Conservation (phyloP, 2,113 vertebrate species). For the Tragelaphus buxtoni region DNA sequence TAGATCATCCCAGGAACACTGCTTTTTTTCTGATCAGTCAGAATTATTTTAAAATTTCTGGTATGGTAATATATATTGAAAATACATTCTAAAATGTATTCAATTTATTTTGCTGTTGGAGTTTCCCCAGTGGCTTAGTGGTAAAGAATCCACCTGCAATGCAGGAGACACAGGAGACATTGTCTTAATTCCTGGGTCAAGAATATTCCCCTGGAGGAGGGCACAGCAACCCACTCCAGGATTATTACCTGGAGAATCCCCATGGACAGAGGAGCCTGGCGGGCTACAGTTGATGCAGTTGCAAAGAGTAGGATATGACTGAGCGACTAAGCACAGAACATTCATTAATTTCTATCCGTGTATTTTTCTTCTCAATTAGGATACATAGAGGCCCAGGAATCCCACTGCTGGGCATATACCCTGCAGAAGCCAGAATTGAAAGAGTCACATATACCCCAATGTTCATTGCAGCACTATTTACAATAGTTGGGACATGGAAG, state of each 20-base stretch:
- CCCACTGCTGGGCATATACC: background rate
- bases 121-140: background rate
- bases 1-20: background rate
- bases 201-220: background rate
- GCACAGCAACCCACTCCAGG: background rate
- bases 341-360: background rate
- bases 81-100: background rate
- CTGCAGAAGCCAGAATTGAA: background rate
- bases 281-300: background rate
- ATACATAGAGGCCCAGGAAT: background rate
- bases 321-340: background rate
- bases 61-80: background rate
- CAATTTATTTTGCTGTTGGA: background rate
- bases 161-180: background rate
- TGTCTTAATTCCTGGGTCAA: background rate
- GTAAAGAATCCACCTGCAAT: background rate
- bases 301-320: background rate
- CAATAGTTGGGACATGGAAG: background rate
- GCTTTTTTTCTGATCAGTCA: background rate
- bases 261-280: background rate
- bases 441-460: background rate
- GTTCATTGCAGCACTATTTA: background rate
- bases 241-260: background rate
- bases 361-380: background rate
- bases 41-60: background rate